Evolutionary conservation across 2,113 vertebrate genomes (phyloP), one percentile per base, ranked within the genome.

Genomic region (Seriola dumerili): DNA sequence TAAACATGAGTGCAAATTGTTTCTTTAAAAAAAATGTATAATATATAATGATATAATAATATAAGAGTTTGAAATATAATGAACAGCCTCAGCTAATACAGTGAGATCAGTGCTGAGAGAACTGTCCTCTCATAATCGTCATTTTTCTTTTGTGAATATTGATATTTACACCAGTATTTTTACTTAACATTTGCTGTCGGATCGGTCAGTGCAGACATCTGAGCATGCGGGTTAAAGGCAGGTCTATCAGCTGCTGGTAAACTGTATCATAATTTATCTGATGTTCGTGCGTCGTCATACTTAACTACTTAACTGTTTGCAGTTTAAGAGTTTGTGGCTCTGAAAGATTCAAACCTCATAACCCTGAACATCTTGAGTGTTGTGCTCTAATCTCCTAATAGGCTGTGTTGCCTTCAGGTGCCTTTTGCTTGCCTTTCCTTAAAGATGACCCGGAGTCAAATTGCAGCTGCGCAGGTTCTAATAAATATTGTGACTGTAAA

Each of bases 351-450:
- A 21, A 67, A 54, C 61, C 29, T 10, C 4, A 8, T 8, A 69
- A 75, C 61, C 70, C 71, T 55, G 58, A 55, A 17, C 7, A 29
- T 67, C 69, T 23, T 4, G 12, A 78, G 70, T 68, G n/a, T 23
- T 57, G 8, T 29, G 44, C 61, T 82, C 42, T 85, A 78, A 89
- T 81, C 71, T 79, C 42, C 34, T 48, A 44, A 85, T 79, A 79
- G 85, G 71, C 70, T 61, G 71, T 55, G 78, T 80, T 75, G 81
- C 80, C 54, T 81, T 83, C 69, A 57, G 77, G 74, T 23, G 23
- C 29, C 21, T 69, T 83, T 69, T 57, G 63, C 63, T 59, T 75
- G 67, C 75, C 14, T 75, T 16, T 57, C 64, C 29, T 34, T 70
- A 54, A 23, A 62, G 67, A 58, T 67, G 73, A 78, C 74, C 72